phyloP scores from a whole-genome alignment of 2,888 invertebrate species.

The Ommatoiulus sabulosus region DNA sequence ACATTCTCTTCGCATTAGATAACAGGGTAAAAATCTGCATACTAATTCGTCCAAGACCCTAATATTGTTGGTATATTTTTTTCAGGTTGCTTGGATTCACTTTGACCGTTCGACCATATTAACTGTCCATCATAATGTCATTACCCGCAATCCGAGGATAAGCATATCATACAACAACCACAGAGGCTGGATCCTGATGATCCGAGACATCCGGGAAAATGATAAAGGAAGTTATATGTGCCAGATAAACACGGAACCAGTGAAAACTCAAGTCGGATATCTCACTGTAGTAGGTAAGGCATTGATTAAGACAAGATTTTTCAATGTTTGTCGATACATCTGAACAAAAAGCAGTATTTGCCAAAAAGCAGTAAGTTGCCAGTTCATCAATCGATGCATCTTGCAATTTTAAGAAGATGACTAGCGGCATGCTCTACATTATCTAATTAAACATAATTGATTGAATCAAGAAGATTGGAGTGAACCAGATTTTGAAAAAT shows the following conservation, averaged over 20 bases:
- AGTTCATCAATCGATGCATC: background rate
- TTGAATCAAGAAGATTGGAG: too few relatives aligned
- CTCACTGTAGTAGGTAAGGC: conserved; percentile 89
- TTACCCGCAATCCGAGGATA: conserved; percentile 91
- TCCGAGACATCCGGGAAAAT: conserved; percentile 89
- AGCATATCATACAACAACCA: conserved; percentile 93
- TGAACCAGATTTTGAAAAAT: too few relatives aligned
- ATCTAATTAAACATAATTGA: too few relatives aligned
- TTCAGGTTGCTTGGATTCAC: conserved; percentile 95
- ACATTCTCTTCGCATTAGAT: too few relatives aligned
- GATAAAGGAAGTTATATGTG: conserved; percentile 94
- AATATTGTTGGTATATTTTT: conserved; percentile 57
- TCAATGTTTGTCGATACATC: background rate
- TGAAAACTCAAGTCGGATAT: conserved; percentile 92
- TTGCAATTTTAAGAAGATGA: background rate
- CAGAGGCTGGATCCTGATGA: conserved; percentile 92
- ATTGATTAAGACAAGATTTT: background rate
- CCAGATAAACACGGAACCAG: conserved; percentile 92
- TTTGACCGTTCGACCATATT: conserved; percentile 93
- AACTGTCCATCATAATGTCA: conserved; percentile 93
- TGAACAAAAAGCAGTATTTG: too few relatives aligned
- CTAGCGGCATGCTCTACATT: background rate
- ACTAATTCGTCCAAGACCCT: too few relatives aligned
- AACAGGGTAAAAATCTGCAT: too few relatives aligned
- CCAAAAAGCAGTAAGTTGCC: too few relatives aligned